Base-by-base conservation (phyloP, 2,113 vertebrate species). In the Nerophis ophidion region DNA sequence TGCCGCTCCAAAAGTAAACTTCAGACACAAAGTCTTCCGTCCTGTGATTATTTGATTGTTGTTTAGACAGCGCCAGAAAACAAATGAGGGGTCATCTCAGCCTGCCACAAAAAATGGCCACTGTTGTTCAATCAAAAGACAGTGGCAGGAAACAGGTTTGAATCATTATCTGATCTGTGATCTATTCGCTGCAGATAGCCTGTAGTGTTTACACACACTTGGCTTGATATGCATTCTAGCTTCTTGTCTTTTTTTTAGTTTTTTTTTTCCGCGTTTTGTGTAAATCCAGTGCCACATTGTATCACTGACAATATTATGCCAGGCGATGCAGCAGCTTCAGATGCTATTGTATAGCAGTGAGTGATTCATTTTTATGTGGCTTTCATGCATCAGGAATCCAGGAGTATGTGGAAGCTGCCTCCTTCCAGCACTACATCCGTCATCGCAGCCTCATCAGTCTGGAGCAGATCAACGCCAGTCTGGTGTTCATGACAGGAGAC, bases 391-490 rank as follows among this genome's bases (percentile, higher is more conserved):
- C 79, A 98, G 96, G 96, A 47, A 91, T 99, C 72, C 97, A 99
- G 79, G 97, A 99, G 71, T 99, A 95, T 1, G 93, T 99, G 73
- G 97, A 98, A 76, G 97, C 96, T 3, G 90, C 94, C 6, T 97
- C 95, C 0, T 98, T 99, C 80, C 92, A 94, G 70, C 93, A 99
- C 84, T 99, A 97, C 71, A 98, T 98, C 84, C 92, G 88, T 66
- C 93, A 94, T 26, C 91, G 92, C 55, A 90, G 89, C 60, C 89
- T 99, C 26, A 91, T 99, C 87, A 97, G 93, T 74, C 85, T 98
- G 87, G 92, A 98, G 70, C 94, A 96, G 78, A 95, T 99, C 81
- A 99, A 99, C 58, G 92, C 91, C 56, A 87, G 91, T 2, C 89
- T 99, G 72, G 81, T 95, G 70, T 99, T 96, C 86, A 85, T 86